Evolutionary conservation across 2,113 vertebrate species (phyloP), one percentile per base, ranked within the genome.

Genomic region (Notiomystis cincta): DNA sequence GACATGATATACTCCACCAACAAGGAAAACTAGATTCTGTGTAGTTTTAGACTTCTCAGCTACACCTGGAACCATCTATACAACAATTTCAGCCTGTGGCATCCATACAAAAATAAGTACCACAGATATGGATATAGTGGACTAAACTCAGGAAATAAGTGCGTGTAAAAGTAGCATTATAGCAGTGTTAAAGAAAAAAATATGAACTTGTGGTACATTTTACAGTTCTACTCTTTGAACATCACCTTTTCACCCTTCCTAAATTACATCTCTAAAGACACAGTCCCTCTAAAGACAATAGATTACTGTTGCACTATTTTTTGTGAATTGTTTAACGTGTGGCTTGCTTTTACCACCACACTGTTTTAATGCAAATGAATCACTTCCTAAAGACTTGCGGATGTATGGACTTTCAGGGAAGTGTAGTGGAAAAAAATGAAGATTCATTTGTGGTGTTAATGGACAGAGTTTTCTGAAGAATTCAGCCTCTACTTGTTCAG

Each of bases 1-100:
- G 57, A 19, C 3, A 15, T 30, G 0, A 40, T 25, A 11, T 13
- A 40, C 4, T 53, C 42, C 42, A 33, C 7, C 1, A 3, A 38
- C 70, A 78, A 71, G 20, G 28, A 77, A 57, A 14, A 61, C 19
- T 30, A 45, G 14, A 37, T 40, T 70, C 16, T 66, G 1, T 23
- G 13, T 42, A 4, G 9, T 83, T 91, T 44, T n/a, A 44, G 45
- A 30, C 9, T 96, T 78, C 38, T 84, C 69, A 78, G 35, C 27
- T 47, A 38, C 8, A 27, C 21, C 16, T 40, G 14, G 22, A 87
- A 56, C 5, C 13, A 40, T 35, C 27, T 33, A 14, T 66, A n/a
- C 7, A 62, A 42, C 2, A 30, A 9, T 75, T 75, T 78, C 20
- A 57, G 44, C 15, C 33, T 44, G 10, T 8, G 72, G 6, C 12